These are phyloP conservation scores for Polyploca ridens DNA, from an alignment of 2,888 invertebrate species.

Conservation along the genomic window DNA sequence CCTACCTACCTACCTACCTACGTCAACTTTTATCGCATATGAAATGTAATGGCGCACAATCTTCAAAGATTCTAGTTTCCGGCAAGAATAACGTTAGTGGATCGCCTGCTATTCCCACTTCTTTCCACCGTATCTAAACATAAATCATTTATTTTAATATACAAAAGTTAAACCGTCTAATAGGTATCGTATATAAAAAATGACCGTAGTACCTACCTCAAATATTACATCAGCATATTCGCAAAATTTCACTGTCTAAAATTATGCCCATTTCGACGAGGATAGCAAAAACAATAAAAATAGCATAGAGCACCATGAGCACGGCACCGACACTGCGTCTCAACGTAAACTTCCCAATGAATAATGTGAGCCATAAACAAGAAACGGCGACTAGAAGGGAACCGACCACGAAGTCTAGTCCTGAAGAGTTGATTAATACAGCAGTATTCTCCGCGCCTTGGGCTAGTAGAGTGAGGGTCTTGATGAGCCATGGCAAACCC, in stretches of 20 bases:
- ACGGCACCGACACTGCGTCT: conserved; percentile 88
- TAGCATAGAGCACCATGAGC: conserved; percentile 86
- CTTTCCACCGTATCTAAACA: neutral
- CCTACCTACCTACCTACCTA: too few relatives aligned
- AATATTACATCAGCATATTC: conserved; percentile 12
- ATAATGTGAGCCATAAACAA: conserved; percentile 88
- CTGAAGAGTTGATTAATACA: conserved; percentile 90
- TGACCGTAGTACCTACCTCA: neutral
- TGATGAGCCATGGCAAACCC: conserved; percentile 94
- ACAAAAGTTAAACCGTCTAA: neutral
- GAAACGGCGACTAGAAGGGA: conserved; percentile 90
- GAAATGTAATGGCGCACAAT: too few relatives aligned
- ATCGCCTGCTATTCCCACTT: too few relatives aligned
- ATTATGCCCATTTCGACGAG: conserved; percentile 91
- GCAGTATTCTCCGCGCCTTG: conserved; percentile 74
- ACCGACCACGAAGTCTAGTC: conserved; percentile 92
- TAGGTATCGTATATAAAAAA: neutral
- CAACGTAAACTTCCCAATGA: conserved; percentile 88
- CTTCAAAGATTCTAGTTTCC: too few relatives aligned
- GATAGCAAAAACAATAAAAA: conserved; percentile 91
- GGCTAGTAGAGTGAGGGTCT: conserved; percentile 83
- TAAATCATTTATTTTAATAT: neutral
- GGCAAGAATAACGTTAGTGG: too few relatives aligned
- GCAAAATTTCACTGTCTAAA: conserved; percentile 38
- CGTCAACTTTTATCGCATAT: too few relatives aligned